phyloP scores from a whole-genome alignment of 2,888 invertebrate genomes.

The Automeris io region DNA sequence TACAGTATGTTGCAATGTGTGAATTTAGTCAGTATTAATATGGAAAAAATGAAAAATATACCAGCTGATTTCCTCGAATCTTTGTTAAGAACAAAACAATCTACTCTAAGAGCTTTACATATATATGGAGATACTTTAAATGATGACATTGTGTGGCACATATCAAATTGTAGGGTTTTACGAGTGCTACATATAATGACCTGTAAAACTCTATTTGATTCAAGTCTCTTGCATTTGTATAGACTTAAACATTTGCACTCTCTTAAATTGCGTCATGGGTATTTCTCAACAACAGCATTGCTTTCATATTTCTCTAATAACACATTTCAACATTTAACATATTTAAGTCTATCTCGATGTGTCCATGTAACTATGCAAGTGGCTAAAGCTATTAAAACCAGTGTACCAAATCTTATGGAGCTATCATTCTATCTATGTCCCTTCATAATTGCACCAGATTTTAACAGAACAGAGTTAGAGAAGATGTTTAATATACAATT shows the following conservation, averaged over 20 bases:
- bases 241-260: slow-evolving; percentile 64
- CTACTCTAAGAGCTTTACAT: slow-evolving; percentile 56
- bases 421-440: slow-evolving; percentile 71
- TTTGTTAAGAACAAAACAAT: slow-evolving; percentile 57
- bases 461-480: slow-evolving; percentile 63
- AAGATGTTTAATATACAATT: slow-evolving; percentile 70
- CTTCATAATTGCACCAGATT: slow-evolving; percentile 63
- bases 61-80: slow-evolving; percentile 69
- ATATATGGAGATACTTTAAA: slow-evolving; percentile 72
- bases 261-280: slow-evolving; percentile 69
- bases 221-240: slow-evolving; percentile 64
- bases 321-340: slow-evolving; percentile 62
- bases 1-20: slow-evolving; percentile 68
- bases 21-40: slow-evolving; percentile 67
- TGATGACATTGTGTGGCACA: slow-evolving; percentile 64
- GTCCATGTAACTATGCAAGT: slow-evolving; percentile 69
- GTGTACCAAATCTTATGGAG: slow-evolving; percentile 68
- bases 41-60: slow-evolving; percentile 76
- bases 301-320: slow-evolving; percentile 69
- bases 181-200: slow-evolving; percentile 71
- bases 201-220: slow-evolving; percentile 72
- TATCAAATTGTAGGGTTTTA: slow-evolving; percentile 60
- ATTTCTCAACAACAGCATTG: slow-evolving; percentile 68
- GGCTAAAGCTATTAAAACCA: slow-evolving; percentile 63
- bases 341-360: slow-evolving; percentile 67